phyloP scores from a whole-genome alignment of 2,888 invertebrate species.

The Siphonodentalium dalli region DNA sequence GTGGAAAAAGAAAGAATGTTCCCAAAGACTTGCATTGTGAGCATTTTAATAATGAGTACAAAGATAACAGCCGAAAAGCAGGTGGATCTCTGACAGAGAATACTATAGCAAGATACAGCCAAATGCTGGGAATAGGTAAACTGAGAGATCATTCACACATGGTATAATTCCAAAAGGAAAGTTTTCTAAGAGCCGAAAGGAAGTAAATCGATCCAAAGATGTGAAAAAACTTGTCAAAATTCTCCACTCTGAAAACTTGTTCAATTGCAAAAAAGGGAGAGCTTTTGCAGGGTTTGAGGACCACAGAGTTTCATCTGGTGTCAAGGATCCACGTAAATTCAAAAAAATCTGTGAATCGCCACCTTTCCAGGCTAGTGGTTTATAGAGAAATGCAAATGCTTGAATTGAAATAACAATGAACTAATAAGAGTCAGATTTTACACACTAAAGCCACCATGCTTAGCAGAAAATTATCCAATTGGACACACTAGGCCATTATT shows the following conservation, averaged over 20 bases:
- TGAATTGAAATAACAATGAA: too few relatives aligned
- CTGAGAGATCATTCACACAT: too few relatives aligned
- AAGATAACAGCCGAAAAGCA: conserved; percentile 8
- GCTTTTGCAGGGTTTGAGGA: not conserved
- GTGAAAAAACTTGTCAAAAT: not conserved
- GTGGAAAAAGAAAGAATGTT: conserved; percentile 7
- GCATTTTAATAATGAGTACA: conserved; percentile 13
- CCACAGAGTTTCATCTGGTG: not conserved
- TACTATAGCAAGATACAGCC: not conserved
- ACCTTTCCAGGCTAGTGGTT: too few relatives aligned
- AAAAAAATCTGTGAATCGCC: too few relatives aligned
- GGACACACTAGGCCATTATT: too few relatives aligned
- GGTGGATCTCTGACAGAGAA: conserved; percentile 4
- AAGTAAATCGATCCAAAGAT: too few relatives aligned
- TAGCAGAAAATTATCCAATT: too few relatives aligned
- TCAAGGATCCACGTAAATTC: not conserved
- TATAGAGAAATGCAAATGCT: too few relatives aligned
- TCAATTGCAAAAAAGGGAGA: not conserved
- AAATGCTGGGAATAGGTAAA: not conserved
- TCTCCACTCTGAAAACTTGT: not conserved
- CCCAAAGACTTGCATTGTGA: conserved; percentile 18
- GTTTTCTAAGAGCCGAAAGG: too few relatives aligned
- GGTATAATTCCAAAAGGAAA: too few relatives aligned
- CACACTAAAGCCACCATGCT: too few relatives aligned
- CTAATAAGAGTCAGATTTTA: too few relatives aligned